Percentiles rank a stretch among this genome's conserved stretches.
Evolutionary conservation across 2,888 invertebrate species (phyloP).

Genomic region (Calephelis perditalis): DNA sequence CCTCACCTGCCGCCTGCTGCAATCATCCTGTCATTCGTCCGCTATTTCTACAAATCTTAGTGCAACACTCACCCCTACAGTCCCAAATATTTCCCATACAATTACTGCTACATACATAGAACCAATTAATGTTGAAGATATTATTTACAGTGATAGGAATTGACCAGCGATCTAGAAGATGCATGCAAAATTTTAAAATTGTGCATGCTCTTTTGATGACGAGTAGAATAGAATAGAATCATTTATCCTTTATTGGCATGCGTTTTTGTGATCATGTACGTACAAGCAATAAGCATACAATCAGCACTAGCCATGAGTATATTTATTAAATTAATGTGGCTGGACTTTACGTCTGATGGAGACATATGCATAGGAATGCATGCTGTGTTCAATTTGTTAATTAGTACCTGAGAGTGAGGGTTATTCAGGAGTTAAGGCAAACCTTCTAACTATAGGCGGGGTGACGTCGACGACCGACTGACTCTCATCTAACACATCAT

Average conservation of each 20-base stretch:
- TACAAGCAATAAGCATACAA: slow-evolving; percentile 1
- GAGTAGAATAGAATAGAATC: not conserved
- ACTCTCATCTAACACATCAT: slow-evolving; percentile 51
- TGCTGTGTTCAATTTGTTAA: slow-evolving; percentile 4
- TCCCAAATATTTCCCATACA: not conserved
- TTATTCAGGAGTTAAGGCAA: slow-evolving; percentile 3
- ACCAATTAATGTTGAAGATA: not conserved
- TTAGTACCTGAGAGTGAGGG: not conserved
- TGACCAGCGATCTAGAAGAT: not conserved
- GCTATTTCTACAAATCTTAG: slow-evolving; percentile 30
- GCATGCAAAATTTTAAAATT: not conserved
- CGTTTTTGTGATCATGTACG: not conserved
- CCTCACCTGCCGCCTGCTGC: slow-evolving; percentile 74
- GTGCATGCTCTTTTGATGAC: not conserved
- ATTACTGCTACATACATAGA: slow-evolving; percentile 6
- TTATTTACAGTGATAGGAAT: not conserved
- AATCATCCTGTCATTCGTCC: slow-evolving; percentile 62
- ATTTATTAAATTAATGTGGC: slow-evolving; percentile 1
- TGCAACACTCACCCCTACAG: slow-evolving; percentile 21
- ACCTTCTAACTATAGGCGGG: slow-evolving; percentile 9
- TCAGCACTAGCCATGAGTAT: not conserved
- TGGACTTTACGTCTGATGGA: not conserved
- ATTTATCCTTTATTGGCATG: not conserved
- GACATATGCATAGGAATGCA: slow-evolving; percentile 8
- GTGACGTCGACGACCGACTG: not conserved